phyloP scores from a whole-genome alignment of 2,113 vertebrate species.

The Tetrao urogallus region DNA sequence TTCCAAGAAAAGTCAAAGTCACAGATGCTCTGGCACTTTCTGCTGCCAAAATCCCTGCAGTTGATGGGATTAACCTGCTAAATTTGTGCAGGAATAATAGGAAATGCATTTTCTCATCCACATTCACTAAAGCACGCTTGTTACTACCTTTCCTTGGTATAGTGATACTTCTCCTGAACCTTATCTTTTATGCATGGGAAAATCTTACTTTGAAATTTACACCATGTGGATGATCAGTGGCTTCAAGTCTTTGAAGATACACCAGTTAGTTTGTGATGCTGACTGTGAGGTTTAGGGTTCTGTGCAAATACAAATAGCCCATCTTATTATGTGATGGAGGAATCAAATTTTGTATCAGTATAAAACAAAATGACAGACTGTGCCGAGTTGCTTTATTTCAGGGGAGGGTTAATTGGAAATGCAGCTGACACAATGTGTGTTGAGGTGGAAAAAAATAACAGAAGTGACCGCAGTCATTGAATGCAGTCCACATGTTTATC shows the following conservation, averaged over 20 bases:
- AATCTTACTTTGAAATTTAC: background rate
- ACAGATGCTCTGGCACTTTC: constrained; percentile 38
- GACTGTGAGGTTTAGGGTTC: background rate
- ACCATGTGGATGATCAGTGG: background rate
- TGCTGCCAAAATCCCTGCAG: constrained; percentile 24
- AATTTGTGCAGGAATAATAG: constrained; percentile 35
- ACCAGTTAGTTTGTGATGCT: background rate
- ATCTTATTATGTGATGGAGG: background rate
- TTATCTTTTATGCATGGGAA: background rate
- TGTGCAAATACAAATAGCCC: background rate
- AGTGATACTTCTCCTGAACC: background rate
- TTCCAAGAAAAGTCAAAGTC: constrained; percentile 47
- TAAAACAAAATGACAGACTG: background rate
- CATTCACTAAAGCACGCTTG: background rate
- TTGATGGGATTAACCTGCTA: constrained; percentile 40
- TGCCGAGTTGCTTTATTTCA: background rate
- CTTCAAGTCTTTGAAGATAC: background rate
- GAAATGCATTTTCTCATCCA: background rate
- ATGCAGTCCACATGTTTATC: background rate
- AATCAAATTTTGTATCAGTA: background rate
- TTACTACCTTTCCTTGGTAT: background rate
- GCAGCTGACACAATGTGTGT: background rate
- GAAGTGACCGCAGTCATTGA: constrained; percentile 11
- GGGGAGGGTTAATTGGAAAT: constrained; percentile 7
- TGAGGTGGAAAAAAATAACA: constrained; percentile 28